phyloP scores from a whole-genome alignment of 2,797 vertebrate species.

The Brachyalestes nurse region DNA sequence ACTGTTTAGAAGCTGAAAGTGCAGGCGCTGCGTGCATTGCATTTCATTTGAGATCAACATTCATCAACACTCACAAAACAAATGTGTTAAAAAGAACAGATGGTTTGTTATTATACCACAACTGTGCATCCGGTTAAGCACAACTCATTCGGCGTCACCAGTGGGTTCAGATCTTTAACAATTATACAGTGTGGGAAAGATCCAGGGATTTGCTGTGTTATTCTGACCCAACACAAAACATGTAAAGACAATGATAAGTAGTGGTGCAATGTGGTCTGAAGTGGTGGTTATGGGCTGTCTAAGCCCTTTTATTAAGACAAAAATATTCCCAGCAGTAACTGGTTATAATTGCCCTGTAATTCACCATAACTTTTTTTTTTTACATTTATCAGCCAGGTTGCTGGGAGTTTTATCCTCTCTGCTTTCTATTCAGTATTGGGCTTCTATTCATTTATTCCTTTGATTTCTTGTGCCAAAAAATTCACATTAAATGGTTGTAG shows the following conservation, averaged over 20 bases:
- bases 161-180: background rate
- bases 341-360: background rate
- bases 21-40: background rate
- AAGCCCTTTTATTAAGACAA: background rate
- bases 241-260: background rate
- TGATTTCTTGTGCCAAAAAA: background rate
- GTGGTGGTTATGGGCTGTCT: background rate
- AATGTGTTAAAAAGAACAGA: background rate
- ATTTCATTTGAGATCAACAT: background rate
- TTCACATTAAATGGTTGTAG: background rate
- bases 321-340: background rate
- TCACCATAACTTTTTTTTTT: background rate
- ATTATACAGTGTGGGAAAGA: no score
- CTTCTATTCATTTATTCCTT: background rate
- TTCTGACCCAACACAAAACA: background rate
- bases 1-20: constrained; percentile 19
- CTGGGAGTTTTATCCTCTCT: background rate
- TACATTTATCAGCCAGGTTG: background rate
- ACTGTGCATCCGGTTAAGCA: no score
- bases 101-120: background rate
- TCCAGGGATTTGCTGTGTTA: no score
- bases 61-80: background rate
- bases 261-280: background rate
- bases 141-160: background rate
- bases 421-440: background rate